Evolutionary conservation across 1,140 invertebrate species (phyloP).

Genomic region (Microplitis mediator): DNA sequence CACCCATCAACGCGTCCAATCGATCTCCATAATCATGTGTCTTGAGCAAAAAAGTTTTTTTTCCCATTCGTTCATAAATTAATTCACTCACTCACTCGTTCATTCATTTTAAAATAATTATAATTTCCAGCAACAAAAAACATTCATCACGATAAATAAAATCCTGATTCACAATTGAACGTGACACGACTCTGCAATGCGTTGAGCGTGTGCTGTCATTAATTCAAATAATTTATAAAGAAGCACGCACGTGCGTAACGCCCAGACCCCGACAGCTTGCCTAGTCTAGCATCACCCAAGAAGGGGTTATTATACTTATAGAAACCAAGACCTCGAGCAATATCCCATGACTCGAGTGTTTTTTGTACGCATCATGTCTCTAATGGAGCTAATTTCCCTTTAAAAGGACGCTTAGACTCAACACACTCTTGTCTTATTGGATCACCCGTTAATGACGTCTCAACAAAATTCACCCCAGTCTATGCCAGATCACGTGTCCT

Average conservation of each 20-base stretch:
- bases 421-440: slow-evolving; percentile 1
- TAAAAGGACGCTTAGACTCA: slow-evolving; percentile 42
- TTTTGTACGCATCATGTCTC: slow-evolving; percentile 47
- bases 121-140: no score
- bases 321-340: not conserved
- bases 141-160: not conserved
- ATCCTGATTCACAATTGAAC: slow-evolving; percentile 41
- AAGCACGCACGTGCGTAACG: slow-evolving; percentile 55
- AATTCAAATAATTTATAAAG: slow-evolving; percentile 63
- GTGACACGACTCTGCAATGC: slow-evolving; percentile 35
- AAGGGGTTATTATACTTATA: not conserved
- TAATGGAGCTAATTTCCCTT: slow-evolving; percentile 58
- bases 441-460: slow-evolving; percentile 4
- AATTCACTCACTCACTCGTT: no score
- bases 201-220: slow-evolving; percentile 54
- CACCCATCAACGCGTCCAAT: not conserved
- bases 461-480: not conserved
- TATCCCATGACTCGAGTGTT: slow-evolving; percentile 41
- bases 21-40: not conserved
- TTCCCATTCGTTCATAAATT: no score
- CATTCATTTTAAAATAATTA: no score
- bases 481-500: slow-evolving; percentile 9
- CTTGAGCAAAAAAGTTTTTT: no score
- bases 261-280: slow-evolving; percentile 38
- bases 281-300: slow-evolving; percentile 3